These are phyloP conservation scores for Trinectes maculatus DNA, from an alignment of 2,113 vertebrate species.

Conservation along the genomic window DNA sequence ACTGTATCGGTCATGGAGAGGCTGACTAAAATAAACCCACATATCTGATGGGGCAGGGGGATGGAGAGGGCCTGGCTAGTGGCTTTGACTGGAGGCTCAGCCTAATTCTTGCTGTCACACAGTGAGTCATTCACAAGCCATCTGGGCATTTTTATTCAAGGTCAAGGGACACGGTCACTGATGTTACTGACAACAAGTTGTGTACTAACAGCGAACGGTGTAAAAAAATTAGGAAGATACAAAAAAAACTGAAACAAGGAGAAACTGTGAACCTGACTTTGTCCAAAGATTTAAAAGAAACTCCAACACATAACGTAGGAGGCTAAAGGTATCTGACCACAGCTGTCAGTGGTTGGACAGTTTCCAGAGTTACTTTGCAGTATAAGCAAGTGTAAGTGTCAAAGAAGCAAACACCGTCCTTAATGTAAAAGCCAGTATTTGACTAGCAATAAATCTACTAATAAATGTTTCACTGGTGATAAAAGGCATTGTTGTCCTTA, in stretches of 20 bases:
- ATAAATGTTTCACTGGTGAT: too few species aligned
- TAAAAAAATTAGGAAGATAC: not conserved
- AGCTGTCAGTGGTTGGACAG: too few species aligned
- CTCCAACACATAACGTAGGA: too few species aligned
- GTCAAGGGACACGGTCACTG: conserved; percentile 31
- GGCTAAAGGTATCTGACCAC: too few species aligned
- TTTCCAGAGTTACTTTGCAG: too few species aligned
- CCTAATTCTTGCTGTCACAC: conserved; percentile 36
- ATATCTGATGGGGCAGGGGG: conserved; percentile 9
- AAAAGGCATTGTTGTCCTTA: too few species aligned
- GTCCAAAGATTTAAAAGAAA: too few species aligned
- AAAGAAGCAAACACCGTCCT: too few species aligned
- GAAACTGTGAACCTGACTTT: too few species aligned
- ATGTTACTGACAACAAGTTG: conserved; percentile 8
- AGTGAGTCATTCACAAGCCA: conserved; percentile 51
- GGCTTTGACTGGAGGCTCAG: conserved; percentile 13
- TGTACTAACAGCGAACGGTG: not conserved
- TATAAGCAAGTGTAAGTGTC: too few species aligned
- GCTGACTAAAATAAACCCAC: conserved; percentile 44
- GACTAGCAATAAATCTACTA: too few species aligned
- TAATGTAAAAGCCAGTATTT: too few species aligned
- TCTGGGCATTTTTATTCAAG: conserved; percentile 45
- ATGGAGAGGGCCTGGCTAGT: conserved; percentile 22
- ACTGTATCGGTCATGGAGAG: conserved; percentile 37
- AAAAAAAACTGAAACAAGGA: not conserved